phyloP scores from a whole-genome alignment of 2,888 invertebrate species.

The Parelbella ahira region DNA sequence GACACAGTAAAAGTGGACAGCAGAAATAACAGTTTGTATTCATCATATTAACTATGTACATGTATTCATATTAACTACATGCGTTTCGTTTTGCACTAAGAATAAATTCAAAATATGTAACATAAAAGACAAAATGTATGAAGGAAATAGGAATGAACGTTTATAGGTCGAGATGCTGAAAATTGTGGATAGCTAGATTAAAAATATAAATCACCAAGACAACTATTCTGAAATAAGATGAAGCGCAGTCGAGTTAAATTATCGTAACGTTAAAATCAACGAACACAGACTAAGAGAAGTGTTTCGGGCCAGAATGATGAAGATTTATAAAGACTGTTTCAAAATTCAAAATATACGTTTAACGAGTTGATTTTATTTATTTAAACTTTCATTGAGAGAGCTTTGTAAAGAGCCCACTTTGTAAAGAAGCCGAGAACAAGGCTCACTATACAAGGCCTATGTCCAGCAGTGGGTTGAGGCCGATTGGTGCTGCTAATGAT shows the following conservation, averaged over 20 bases:
- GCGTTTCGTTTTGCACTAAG: constrained; percentile 3
- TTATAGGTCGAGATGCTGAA: constrained; percentile 14
- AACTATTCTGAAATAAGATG: constrained; percentile 17
- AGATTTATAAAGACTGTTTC: constrained; percentile 59
- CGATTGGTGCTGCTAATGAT: too few relatives aligned
- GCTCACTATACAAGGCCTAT: too few relatives aligned
- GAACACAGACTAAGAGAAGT: constrained; percentile 29
- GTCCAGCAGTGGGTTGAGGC: too few relatives aligned
- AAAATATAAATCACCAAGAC: constrained; percentile 14
- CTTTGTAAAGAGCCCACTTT: too few relatives aligned
- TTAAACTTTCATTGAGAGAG: too few relatives aligned
- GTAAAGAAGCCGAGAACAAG: too few relatives aligned
- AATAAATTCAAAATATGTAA: constrained; percentile 7
- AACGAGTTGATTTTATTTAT: too few relatives aligned
- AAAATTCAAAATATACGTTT: constrained; percentile 59
- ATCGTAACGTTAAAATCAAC: constrained; percentile 32
- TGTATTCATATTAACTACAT: too few relatives aligned
- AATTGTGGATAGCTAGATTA: constrained; percentile 11
- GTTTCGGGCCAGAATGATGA: constrained; percentile 51
- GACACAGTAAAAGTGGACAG: too few relatives aligned
- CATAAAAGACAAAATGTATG: constrained; percentile 5
- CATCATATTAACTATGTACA: too few relatives aligned
- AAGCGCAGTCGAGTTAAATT: constrained; percentile 23
- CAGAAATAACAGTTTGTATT: too few relatives aligned
- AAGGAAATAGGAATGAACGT: constrained; percentile 2